Percentiles rank a stretch among this genome's conserved stretches.
These are phyloP conservation scores for Gadopsis bispinosus DNA, from an alignment of 2,797 vertebrate species.

Conservation along the genomic window DNA sequence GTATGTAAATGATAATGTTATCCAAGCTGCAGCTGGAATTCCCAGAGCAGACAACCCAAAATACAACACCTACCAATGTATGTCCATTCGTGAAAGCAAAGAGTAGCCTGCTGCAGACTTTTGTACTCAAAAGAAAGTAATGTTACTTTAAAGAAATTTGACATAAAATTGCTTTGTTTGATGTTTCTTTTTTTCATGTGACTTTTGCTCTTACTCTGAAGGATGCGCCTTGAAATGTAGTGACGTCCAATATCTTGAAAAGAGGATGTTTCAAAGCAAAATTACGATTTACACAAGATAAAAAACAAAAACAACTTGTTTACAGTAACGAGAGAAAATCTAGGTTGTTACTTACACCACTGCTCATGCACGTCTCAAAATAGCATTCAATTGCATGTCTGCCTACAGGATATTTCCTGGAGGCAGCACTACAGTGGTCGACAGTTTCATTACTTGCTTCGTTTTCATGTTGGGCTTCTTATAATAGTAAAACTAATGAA, in stretches of 20 bases:
- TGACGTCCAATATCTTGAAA: neutral
- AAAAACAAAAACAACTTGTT: neutral
- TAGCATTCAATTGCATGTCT: neutral
- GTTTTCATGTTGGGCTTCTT: neutral
- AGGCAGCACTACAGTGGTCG: neutral
- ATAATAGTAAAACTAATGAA: neutral
- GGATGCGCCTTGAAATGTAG: neutral
- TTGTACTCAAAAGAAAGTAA: neutral
- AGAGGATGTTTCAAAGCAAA: too few relatives aligned
- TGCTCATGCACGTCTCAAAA: neutral
- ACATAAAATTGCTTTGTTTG: neutral
- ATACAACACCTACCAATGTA: conserved; percentile 15
- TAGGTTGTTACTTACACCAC: neutral
- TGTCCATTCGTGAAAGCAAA: conserved; percentile 30
- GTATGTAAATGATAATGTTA: conserved; percentile 37
- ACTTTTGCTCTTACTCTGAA: too few relatives aligned
- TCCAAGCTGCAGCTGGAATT: conserved; percentile 10
- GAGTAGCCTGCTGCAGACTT: neutral
- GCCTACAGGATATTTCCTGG: neutral
- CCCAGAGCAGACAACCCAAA: conserved; percentile 24
- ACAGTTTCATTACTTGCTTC: neutral
- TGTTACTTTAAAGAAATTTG: too few relatives aligned
- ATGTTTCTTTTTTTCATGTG: too few relatives aligned
- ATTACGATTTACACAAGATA: too few relatives aligned
- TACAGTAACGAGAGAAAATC: neutral